Evolutionary conservation across 2,888 invertebrate species (phyloP).

Genomic region (Tipula confusa): DNA sequence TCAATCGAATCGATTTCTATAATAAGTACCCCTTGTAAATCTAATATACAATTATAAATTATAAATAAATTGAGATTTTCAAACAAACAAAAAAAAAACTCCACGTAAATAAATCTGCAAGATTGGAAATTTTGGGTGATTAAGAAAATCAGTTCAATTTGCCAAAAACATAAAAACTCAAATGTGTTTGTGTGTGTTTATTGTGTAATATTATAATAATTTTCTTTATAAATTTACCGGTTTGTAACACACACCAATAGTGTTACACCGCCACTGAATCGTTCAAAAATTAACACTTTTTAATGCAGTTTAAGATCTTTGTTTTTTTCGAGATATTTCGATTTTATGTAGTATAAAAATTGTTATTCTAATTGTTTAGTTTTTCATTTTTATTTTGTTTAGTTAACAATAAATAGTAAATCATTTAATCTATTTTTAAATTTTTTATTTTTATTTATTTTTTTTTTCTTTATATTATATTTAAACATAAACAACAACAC

Average conservation of each 20-base stretch:
- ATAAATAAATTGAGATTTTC: not conserved
- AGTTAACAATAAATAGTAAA: constrained; percentile 20
- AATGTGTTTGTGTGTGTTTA: not conserved
- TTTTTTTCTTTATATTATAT: not conserved
- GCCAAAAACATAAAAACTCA: not conserved
- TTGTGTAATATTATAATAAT: not conserved
- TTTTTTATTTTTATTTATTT: not conserved
- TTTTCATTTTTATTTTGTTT: not conserved
- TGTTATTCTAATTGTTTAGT: constrained; percentile 12
- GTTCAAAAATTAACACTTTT: not conserved
- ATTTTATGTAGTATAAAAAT: not conserved
- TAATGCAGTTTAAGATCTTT: not conserved
- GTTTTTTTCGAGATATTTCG: not conserved
- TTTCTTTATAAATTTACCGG: not conserved
- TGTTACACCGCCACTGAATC: not conserved
- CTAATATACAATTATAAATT: not conserved
- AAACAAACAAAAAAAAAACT: not conserved
- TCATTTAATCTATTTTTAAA: not conserved
- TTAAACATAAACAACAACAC: not conserved
- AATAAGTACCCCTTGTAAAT: not conserved
- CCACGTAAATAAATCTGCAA: no score
- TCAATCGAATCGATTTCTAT: not conserved
- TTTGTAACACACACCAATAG: not conserved
- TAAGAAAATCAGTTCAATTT: not conserved
- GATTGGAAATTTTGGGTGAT: no score